These are phyloP conservation scores for Araneus ventricosus DNA, from an alignment of 1,140 invertebrate species.

Conservation along the genomic window DNA sequence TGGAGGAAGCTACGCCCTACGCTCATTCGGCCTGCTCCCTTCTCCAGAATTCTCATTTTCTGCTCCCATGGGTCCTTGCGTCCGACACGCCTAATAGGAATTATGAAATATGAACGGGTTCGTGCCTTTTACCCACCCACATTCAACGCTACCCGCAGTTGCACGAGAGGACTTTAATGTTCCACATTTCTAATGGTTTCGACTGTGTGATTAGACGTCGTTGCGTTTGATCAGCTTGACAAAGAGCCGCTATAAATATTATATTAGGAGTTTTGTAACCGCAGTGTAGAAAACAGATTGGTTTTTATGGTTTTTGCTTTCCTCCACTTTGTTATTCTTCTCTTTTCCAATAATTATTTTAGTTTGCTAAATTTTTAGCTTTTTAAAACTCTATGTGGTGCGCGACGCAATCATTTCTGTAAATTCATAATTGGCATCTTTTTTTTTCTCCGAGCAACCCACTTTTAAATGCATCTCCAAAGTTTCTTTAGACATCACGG, in stretches of 20 bases:
- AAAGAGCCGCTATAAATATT: not conserved
- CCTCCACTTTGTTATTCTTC: no score
- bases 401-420: no score
- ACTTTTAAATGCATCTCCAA: no score
- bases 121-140: not conserved
- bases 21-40: not conserved
- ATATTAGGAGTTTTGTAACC: not conserved
- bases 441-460: no score
- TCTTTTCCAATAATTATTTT: no score
- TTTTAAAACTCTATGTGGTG: no score
- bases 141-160: not conserved
- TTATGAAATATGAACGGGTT: constrained; percentile 70
- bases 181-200: not conserved
- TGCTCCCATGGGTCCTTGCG: constrained; percentile 61
- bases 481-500: no score
- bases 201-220: not conserved
- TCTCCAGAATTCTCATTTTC: constrained; percentile 62
- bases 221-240: not conserved
- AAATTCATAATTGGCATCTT: no score
- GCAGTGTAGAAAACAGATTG: not conserved
- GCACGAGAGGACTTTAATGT: constrained; percentile 27
- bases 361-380: no score
- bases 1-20: constrained; percentile 56
- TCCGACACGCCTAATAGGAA: constrained; percentile 67
- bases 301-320: no score